These are phyloP conservation scores for Sesamia inferens DNA, from an alignment of 2,888 invertebrate species.

Conservation along the genomic window DNA sequence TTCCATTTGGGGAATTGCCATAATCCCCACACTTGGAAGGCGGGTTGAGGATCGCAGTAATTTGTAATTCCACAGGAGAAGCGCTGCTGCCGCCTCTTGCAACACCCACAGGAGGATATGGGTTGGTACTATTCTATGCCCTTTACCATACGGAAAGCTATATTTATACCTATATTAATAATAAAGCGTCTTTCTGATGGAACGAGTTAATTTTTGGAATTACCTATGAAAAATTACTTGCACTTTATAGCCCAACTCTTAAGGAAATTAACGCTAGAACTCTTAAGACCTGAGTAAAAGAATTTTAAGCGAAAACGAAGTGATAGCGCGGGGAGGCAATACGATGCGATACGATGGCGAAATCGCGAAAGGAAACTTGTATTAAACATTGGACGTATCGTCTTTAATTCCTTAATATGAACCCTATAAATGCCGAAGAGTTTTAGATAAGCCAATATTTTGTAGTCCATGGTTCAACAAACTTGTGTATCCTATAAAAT, in stretches of 20 bases:
- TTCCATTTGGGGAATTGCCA: no score
- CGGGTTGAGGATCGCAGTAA: no score
- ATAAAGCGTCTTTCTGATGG: no score
- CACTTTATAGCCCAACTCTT: neutral
- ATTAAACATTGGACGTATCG: conserved; percentile 1
- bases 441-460: conserved; percentile 35
- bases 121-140: no score
- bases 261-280: neutral
- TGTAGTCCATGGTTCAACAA: conserved; percentile 38
- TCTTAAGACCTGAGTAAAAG: neutral
- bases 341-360: neutral
- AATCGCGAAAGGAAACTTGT: neutral
- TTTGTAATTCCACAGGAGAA: no score
- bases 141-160: no score
- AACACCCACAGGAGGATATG: no score
- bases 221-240: neutral
- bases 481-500: conserved; percentile 58
- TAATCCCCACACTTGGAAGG: no score
- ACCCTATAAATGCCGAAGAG: conserved; percentile 19
- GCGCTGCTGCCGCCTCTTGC: no score
- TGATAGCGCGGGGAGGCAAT: neutral
- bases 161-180: no score
- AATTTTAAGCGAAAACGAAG: neutral
- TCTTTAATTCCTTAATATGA: conserved; percentile 22
- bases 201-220: no score